Conservation (phyloP, 2,797 vertebrate genomes). For the Coracias cyanogaster region DNA sequence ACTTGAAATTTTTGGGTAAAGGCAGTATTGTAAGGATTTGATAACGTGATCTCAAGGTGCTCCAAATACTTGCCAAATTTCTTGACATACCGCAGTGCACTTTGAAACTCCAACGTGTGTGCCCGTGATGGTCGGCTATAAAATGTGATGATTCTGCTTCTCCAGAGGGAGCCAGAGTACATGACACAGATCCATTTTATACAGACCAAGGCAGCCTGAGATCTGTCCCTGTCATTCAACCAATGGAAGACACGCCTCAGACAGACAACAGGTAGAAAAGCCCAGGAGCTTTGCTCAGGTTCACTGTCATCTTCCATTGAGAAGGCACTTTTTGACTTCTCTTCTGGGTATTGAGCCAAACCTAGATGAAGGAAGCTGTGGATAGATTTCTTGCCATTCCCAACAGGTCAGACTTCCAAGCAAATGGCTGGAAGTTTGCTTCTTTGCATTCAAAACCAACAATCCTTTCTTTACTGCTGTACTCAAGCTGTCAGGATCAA, state of each 20-base stretch:
- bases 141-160: conserved; percentile 75
- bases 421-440: not conserved
- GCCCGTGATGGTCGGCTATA: conserved; percentile 59
- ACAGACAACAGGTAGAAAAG: conserved; percentile 75
- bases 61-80: conserved; percentile 78
- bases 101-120: conserved; percentile 30
- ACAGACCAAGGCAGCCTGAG: conserved; percentile 77
- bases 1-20: conserved; percentile 73
- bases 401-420: not conserved
- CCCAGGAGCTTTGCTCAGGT: conserved; percentile 71
- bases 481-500: not conserved
- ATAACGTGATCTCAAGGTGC: conserved; percentile 76
- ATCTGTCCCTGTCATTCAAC: conserved; percentile 75
- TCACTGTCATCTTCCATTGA: conserved; percentile 3
- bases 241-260: conserved; percentile 77
- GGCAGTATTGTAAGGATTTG: conserved; percentile 52
- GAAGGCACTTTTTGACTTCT: not conserved
- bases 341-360: not conserved
- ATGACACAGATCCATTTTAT: conserved; percentile 77
- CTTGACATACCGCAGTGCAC: conserved; percentile 74
- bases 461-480: not conserved
- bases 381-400: not conserved
- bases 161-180: conserved; percentile 81
- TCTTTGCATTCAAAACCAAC: not conserved
- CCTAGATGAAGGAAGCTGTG: not conserved